phyloP scores from a whole-genome alignment of 2,797 vertebrate species.

The Ceryle rudis region DNA sequence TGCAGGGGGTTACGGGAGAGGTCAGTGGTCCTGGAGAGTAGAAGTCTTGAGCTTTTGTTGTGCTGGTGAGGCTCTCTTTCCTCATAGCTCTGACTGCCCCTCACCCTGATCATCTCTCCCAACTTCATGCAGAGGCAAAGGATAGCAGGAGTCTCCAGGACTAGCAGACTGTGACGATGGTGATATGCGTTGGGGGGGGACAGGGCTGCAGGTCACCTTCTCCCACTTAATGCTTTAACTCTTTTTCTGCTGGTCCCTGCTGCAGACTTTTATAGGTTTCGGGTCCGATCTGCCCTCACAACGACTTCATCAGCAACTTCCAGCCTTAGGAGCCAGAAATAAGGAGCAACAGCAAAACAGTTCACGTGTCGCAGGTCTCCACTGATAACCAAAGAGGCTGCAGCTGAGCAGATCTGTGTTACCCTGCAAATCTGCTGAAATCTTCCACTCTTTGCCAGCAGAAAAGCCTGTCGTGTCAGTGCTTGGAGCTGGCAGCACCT shows the following conservation, averaged over 20 bases:
- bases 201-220: background rate
- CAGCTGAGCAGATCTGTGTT: background rate
- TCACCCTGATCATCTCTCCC: background rate
- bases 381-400: background rate
- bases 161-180: accelerated
- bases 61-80: background rate
- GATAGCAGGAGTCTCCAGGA: background rate
- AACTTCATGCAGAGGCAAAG: accelerated
- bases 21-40: accelerated
- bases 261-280: background rate
- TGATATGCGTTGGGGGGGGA: background rate
- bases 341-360: background rate
- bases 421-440: background rate
- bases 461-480: background rate
- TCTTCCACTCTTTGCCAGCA: background rate
- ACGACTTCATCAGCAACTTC: background rate
- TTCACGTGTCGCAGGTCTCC: accelerated
- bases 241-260: background rate
- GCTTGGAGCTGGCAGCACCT: constrained; percentile 14
- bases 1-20: background rate
- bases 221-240: background rate
- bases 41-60: background rate
- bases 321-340: background rate
- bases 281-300: background rate
- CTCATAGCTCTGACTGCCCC: accelerated